These are phyloP conservation scores for Vanessa atalanta DNA, from an alignment of 1,140 invertebrate genomes.

Conservation along the genomic window DNA sequence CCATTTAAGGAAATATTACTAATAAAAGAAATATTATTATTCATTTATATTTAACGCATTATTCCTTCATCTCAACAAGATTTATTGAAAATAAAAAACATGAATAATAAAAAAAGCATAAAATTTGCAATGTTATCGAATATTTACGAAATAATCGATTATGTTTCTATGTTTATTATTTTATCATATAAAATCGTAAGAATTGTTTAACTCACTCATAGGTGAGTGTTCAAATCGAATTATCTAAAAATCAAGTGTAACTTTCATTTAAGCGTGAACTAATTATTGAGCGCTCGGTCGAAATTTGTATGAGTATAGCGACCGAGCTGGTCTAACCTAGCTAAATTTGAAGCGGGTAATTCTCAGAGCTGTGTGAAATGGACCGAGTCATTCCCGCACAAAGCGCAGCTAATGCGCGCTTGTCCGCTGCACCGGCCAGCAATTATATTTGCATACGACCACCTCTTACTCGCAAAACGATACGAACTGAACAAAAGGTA, in stretches of 20 bases:
- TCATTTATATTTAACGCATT: no score
- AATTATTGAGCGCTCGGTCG: slow-evolving; percentile 3
- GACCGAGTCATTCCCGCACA: slow-evolving; percentile 67
- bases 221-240: neutral
- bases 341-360: slow-evolving; percentile 52
- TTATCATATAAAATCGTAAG: neutral
- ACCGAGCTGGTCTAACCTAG: slow-evolving; percentile 19
- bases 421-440: slow-evolving; percentile 55
- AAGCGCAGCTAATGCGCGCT: slow-evolving; percentile 63
- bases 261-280: neutral
- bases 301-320: slow-evolving; percentile 11
- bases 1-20: no score
- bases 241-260: neutral
- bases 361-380: slow-evolving; percentile 62
- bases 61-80: no score
- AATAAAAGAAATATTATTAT: no score
- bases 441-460: slow-evolving; percentile 49
- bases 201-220: neutral
- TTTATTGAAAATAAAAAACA: no score
- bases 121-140: no score
- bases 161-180: no score
- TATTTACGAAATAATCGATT: no score
- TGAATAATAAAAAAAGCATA: no score
- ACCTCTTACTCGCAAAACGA: slow-evolving; percentile 20
- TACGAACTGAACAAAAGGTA: slow-evolving; percentile 20